Evolutionary conservation across 1,140 invertebrate species (phyloP).

Genomic region (Neuroterus valhalla): DNA sequence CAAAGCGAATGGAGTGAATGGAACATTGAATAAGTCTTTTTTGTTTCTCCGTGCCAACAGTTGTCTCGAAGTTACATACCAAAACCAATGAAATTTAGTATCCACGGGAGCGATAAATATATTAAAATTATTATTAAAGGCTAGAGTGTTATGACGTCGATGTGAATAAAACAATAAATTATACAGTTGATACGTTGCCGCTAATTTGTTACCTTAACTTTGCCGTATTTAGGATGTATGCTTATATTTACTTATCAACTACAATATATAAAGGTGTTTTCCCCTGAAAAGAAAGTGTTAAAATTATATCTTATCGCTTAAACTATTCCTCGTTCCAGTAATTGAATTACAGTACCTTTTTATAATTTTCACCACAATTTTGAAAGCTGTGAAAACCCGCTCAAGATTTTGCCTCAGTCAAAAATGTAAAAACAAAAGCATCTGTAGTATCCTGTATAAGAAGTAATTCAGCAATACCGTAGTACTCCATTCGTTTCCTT

Average conservation of each 20-base stretch:
- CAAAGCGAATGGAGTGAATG: not conserved
- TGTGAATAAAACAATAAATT: conserved; percentile 31
- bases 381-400: not conserved
- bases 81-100: conserved; percentile 27
- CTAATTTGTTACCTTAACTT: conserved; percentile 18
- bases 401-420: not conserved
- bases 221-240: conserved; percentile 17
- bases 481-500: not conserved
- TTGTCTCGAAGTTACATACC: not conserved
- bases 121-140: conserved; percentile 15
- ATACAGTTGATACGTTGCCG: conserved; percentile 17
- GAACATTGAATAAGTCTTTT: not conserved
- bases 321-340: not conserved
- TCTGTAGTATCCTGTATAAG: not conserved
- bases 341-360: not conserved
- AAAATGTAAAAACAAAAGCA: not conserved
- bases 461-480: not conserved
- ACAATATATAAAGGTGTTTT: conserved; percentile 27
- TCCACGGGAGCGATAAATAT: conserved; percentile 17
- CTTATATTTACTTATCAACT: conserved; percentile 13
- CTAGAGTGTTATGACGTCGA: conserved; percentile 24
- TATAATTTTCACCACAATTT: not conserved
- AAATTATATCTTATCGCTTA: no score
- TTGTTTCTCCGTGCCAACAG: not conserved
- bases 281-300: not conserved